Evolutionary conservation across 2,113 vertebrate species (phyloP), one percentile per base, ranked within the genome.

Genomic region (Caranx ignobilis): DNA sequence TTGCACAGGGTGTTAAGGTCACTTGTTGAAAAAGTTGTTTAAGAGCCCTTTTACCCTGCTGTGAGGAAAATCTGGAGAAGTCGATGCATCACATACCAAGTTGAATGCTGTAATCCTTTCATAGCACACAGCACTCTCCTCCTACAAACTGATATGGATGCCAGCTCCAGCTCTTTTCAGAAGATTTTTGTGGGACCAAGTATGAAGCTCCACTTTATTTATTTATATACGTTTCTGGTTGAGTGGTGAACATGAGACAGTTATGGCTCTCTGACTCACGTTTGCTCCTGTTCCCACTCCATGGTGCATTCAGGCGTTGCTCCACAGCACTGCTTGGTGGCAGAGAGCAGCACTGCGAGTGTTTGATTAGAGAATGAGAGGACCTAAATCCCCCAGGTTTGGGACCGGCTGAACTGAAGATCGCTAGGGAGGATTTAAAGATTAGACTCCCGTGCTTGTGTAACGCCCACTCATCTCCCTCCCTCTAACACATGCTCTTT

Each of bases 351-450:
- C 52, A 90, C 69, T 81, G 87, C 67, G 5, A 4, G 56, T 4
- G 45, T 93, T 93, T 94, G 91, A 94, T 94, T 93, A 93, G 75
- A 93, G 81, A 89, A 85, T 41, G 83, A 87, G 87, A 85, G 88
- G 91, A 88, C 65, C 87, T 90, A 94, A 93, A 94, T 93, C 92
- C 91, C 89, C 55, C 81, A 87, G 89, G 91, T 93, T 92, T 90
- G 91, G 89, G 87, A 89, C 81, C 73, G 76, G 91, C 89, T 94
- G 79, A 93, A 91, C 86, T 88, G 88, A 93, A 92, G 93, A 94
- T 93, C 91, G 79, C 87, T 85, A 6, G 83, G 88, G 88, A 89
- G 91, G 93, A 95, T 95, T 95, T 95, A 94, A 92, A 95, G 94
- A 95, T 95, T 95, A 95, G 90, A 93, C 84, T 88, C 82, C 61